These are phyloP conservation scores for Garrulus glandarius DNA, from an alignment of 2,797 vertebrate species.

Conservation along the genomic window DNA sequence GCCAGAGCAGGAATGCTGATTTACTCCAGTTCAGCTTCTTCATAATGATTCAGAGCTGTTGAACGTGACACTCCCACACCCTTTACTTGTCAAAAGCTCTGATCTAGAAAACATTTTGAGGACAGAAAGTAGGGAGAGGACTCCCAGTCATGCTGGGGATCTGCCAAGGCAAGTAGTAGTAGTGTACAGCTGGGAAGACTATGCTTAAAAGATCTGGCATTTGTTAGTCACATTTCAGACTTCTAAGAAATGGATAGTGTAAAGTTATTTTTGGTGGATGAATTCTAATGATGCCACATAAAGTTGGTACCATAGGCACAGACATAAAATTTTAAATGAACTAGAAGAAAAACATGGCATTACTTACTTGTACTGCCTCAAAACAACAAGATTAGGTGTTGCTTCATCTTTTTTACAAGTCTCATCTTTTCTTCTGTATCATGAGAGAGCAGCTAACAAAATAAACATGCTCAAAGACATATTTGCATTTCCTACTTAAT, in stretches of 20 bases:
- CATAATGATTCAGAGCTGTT: not conserved
- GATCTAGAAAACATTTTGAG: not conserved
- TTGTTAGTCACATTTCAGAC: conserved; percentile 5
- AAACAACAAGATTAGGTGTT: not conserved
- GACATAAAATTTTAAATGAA: not conserved
- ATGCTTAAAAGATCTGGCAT: not conserved
- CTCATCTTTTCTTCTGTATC: not conserved
- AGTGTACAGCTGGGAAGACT: not conserved
- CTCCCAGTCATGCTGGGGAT: not conserved
- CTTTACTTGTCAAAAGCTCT: not conserved
- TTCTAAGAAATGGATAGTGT: conserved; percentile 16
- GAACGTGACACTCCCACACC: not conserved
- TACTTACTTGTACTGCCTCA: not conserved
- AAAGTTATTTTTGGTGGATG: conserved; percentile 25
- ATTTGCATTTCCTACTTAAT: not conserved
- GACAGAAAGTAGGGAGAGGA: not conserved
- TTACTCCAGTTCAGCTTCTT: not conserved
- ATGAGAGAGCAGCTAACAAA: not conserved
- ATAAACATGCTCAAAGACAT: not conserved
- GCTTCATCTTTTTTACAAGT: not conserved
- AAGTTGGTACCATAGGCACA: not conserved
- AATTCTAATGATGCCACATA: not conserved
- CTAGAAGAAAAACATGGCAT: not conserved
- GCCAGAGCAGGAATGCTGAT: not conserved
- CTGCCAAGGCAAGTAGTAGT: not conserved